Conservation (phyloP, 2,797 vertebrate genomes). For the Chrysocyon brachyurus region DNA sequence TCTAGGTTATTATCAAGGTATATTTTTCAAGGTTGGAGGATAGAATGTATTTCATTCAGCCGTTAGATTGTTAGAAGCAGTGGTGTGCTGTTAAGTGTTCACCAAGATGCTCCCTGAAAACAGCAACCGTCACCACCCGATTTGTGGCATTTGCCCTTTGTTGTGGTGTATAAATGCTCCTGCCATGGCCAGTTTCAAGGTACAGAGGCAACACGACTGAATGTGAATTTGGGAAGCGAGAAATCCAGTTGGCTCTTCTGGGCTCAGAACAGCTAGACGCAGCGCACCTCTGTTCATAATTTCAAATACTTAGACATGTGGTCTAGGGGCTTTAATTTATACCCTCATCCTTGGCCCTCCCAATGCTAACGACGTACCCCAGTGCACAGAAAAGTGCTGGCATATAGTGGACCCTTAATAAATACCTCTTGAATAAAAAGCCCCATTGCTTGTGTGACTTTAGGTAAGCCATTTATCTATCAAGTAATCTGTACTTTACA, state of each 20-base stretch:
- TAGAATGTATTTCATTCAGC: background rate
- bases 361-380: background rate
- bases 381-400: background rate
- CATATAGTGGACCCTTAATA: background rate
- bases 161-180: background rate
- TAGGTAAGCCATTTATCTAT: background rate
- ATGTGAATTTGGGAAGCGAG: background rate
- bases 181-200: background rate
- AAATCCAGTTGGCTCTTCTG: background rate
- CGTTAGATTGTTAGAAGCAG: conserved; percentile 6
- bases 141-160: background rate
- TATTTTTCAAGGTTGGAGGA: background rate
- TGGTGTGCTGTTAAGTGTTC: background rate
- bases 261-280: background rate
- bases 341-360: background rate
- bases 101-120: background rate
- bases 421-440: conserved; percentile 26
- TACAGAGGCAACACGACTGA: background rate
- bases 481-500: conserved; percentile 61
- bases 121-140: background rate
- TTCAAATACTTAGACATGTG: conserved; percentile 34
- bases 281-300: background rate
- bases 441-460: background rate
- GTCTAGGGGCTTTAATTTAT: background rate
- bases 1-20: background rate